These are phyloP conservation scores for Eupithecia subumbrata DNA, from an alignment of 2,888 invertebrate genomes.

Conservation along the genomic window DNA sequence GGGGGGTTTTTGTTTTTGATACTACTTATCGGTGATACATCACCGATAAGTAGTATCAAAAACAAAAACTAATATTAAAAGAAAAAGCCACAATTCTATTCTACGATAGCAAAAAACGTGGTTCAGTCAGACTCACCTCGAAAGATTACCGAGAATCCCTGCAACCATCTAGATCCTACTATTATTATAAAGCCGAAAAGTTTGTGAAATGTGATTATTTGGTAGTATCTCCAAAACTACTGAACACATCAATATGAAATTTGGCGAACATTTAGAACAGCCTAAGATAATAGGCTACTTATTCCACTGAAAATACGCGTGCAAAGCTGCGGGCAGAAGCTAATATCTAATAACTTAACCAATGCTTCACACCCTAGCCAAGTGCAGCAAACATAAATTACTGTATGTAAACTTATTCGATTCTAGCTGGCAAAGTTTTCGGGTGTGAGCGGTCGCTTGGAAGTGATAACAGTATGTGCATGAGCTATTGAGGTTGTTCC, in stretches of 20 bases:
- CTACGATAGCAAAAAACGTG: neutral
- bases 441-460: slow-evolving; percentile 32
- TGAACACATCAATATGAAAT: too few species aligned
- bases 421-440: slow-evolving; percentile 29
- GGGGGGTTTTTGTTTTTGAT: too few species aligned
- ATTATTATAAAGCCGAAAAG: too few species aligned
- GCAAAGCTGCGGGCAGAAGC: too few species aligned
- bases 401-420: slow-evolving; percentile 34
- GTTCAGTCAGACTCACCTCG: neutral
- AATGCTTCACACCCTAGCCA: slow-evolving; percentile 23
- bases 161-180: neutral
- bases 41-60: neutral
- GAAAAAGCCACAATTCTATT: neutral
- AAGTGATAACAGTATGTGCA: slow-evolving; percentile 36
- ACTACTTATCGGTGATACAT: too few species aligned
- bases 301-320: too few species aligned
- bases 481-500: slow-evolving; percentile 20
- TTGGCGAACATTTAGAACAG: too few species aligned
- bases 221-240: too few species aligned
- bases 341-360: slow-evolving; percentile 1
- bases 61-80: too few species aligned
- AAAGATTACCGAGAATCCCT: neutral
- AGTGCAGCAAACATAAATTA: slow-evolving; percentile 36
- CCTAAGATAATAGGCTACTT: too few species aligned
- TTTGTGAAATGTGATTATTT: too few species aligned